These are phyloP conservation scores for Odontocolon sp. DNA, from an alignment of 2,888 invertebrate species.

Conservation along the genomic window DNA sequence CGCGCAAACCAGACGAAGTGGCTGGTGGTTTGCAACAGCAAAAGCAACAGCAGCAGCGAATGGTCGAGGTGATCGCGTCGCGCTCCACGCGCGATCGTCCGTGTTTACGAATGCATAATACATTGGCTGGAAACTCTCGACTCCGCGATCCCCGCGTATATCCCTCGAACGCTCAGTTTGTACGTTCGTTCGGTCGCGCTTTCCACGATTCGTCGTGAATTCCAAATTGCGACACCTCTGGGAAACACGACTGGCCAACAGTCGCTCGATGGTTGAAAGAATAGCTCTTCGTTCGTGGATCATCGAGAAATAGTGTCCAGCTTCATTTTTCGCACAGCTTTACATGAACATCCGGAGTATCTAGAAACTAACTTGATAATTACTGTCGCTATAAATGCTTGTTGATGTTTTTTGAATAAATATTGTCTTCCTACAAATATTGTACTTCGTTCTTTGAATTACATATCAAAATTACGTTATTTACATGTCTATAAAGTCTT, in stretches of 20 bases:
- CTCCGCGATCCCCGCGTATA: constrained; percentile 42
- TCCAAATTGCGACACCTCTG: constrained; percentile 60
- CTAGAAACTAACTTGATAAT: no score
- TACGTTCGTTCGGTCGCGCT: constrained; percentile 71
- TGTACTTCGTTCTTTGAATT: no score
- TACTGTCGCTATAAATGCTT: no score
- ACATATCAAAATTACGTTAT: no score
- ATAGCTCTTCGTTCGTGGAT: constrained; percentile 20
- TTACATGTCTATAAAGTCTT: no score
- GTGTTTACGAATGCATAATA: constrained; percentile 74
- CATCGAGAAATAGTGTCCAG: constrained; percentile 11
- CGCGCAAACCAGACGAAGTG: not conserved
- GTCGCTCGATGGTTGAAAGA: not conserved
- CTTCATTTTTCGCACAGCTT: not conserved
- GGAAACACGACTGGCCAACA: no score
- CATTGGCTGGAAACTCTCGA: constrained; percentile 66
- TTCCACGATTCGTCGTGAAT: constrained; percentile 68
- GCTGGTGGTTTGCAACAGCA: not conserved
- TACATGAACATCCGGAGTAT: not conserved
- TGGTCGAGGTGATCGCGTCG: constrained; percentile 25
- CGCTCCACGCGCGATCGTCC: constrained; percentile 54
- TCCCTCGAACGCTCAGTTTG: constrained; percentile 25
- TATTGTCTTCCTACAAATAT: no score
- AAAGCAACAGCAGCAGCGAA: constrained; percentile 19
- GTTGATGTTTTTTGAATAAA: no score